Evolutionary conservation across 2,797 vertebrate genomes (phyloP), one percentile per base, ranked within the genome.

Genomic region (Chloroceryle inda): DNA sequence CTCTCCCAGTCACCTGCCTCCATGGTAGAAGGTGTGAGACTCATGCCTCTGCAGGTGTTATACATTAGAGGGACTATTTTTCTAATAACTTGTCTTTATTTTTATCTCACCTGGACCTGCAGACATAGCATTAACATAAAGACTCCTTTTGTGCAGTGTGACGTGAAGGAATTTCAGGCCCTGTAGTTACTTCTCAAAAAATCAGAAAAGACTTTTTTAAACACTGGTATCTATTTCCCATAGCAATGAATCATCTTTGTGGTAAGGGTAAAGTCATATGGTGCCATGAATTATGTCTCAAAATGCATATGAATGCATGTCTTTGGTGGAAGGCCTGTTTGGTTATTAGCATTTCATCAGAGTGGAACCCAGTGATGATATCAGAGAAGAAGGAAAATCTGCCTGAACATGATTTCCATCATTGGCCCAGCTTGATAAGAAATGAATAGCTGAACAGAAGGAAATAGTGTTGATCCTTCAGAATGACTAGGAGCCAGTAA

Each of bases 381-480:
- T 63, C 87, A 77, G 83, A 95, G 78, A 72, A 85, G 55, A 74
- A 78, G 59, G 64, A 83, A 95, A 94, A 86, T 89, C 79, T 84
- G 56, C 2, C 2, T 31, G 33, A 86, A 68, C 21, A 9, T 27
- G 42, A 85, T 63, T 89, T 85, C 69, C 73, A 89, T 44, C 55
- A 76, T 21, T 91, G 73, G 59, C 47, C 50, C 49, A 37, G 38
- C 42, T 72, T 21, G 6, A 17, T 58, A 49, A 94, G 73, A 69
- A 91, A 81, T 45, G 2, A 80, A 66, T n/a, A 89, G 50, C 47
- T 91, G 37, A 86, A 53, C 17, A 92, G 55, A 72, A 86, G 67
- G 44, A 92, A 84, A 84, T 27, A 11, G 23, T 63, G 26, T 18
- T 88, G 76, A 84, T 92, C 40, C 44, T 90, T 95, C 66, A 85